These are phyloP conservation scores for Cephus runcator DNA, from an alignment of 2,888 invertebrate genomes.

Conservation along the genomic window DNA sequence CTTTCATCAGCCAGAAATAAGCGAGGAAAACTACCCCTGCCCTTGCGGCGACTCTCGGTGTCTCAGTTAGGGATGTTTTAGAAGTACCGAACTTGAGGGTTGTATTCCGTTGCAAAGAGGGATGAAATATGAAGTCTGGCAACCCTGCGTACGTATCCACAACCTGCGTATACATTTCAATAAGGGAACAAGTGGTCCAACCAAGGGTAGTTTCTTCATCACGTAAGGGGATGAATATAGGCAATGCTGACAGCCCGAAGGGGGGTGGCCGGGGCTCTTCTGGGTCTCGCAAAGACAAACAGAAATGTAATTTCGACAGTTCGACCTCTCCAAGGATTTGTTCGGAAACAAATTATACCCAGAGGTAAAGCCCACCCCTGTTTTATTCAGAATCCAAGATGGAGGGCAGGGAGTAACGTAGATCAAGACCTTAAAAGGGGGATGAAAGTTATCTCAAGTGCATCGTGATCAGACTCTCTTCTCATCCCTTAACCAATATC, in stretches of 20 bases:
- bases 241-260: background rate
- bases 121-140: conserved; percentile 7
- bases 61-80: conserved; percentile 11
- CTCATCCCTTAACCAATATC: background rate
- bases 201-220: background rate
- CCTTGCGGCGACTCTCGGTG: background rate
- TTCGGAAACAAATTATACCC: background rate
- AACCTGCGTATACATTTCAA: background rate
- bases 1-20: background rate
- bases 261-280: no score
- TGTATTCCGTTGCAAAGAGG: conserved; percentile 10
- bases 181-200: background rate
- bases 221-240: background rate
- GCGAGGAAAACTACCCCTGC: background rate
- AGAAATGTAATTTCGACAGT: conserved; percentile 17
- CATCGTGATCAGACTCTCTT: background rate
- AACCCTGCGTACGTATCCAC: background rate
- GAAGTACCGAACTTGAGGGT: background rate
- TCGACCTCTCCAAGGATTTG: background rate
- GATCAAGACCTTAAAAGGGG: background rate
- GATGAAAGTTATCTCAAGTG: background rate
- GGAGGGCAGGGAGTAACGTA: background rate
- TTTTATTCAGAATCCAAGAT: background rate
- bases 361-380: background rate
- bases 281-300: conserved; percentile 6